Base-by-base conservation (phyloP, 2,113 vertebrate genomes). In the Anseranas semipalmata region DNA sequence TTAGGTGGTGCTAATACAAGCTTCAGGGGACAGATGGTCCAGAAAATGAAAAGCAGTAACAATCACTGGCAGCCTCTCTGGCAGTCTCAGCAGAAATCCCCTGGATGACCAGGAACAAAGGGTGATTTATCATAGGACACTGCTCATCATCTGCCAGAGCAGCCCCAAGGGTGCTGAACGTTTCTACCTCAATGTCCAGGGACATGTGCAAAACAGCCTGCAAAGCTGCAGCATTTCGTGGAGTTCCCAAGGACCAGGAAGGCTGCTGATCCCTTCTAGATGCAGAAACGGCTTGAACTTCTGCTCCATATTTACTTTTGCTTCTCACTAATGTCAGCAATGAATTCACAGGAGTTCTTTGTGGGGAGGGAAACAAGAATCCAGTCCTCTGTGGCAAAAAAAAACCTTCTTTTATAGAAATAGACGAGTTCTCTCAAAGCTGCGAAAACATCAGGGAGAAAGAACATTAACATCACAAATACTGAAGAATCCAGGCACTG, bases 161-260 rank as follows among this genome's bases (percentile, higher is more conserved):
- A 75, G 43, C 53, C 14, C 22, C 16, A 9, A 50, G 0, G 4
- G 55, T 53, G 13, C 19, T 24, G 19, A 68, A 67, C 0, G 0
- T 65, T 58, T 78, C n/a, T 27, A 41, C 33, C 66, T n/a, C 28
- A 28, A 39, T 0, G 1, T 22, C 43, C 15, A 4, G 76, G 20
- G 8, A 48, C 14, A 5, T 59, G 53, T 68, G 32, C 45, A 55
- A 70, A 89, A 27, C 33, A 32, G 6, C 27, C n/a, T 78, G 24
- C 24, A 74, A 24, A 48, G n/a, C n/a, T 73, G n/a, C 53, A 53
- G 65, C 46, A 22, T 27, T 52, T 52, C 25, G 24, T 52, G 50
- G 30, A 46, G 9, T 20, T 76, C n/a, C 25, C 27, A 70, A 32
- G 56, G 30, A 48, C 19, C 8, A 24, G 37, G 21, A 67, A 28